Evolutionary conservation across 2,888 invertebrate genomes (phyloP).

Genomic region (Notodonta ziczac): DNA sequence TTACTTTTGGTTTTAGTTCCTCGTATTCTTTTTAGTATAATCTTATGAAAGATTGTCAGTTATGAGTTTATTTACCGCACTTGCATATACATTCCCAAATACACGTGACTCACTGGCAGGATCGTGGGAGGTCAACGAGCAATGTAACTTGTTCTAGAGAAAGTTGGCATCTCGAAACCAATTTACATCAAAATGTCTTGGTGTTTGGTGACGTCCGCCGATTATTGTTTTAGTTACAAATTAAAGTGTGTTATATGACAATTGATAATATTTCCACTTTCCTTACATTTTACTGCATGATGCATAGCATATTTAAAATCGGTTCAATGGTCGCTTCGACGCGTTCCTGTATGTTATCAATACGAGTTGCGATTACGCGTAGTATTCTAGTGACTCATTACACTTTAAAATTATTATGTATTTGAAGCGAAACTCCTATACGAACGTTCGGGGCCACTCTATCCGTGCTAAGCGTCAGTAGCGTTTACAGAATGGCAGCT

Average conservation of each 20-base stretch:
- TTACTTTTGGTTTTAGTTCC: no score
- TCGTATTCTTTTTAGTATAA: no score
- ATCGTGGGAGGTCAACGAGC: not conserved
- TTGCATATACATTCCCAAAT: no score
- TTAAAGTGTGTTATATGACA: not conserved
- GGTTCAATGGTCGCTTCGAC: slow-evolving; percentile 51
- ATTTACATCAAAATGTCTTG: no score
- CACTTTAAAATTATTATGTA: not conserved
- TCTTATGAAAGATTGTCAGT: no score
- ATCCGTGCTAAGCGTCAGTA: no score
- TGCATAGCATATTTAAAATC: slow-evolving; percentile 47
- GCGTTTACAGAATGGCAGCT: no score
- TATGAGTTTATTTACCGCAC: no score
- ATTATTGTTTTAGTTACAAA: no score
- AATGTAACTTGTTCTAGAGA: not conserved
- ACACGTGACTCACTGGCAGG: not conserved
- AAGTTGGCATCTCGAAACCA: not conserved
- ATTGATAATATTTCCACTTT: not conserved
- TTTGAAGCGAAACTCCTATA: no score
- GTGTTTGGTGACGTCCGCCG: no score
- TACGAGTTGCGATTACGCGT: slow-evolving; percentile 5
- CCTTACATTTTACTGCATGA: slow-evolving; percentile 8
- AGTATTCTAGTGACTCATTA: not conserved
- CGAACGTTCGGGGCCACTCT: no score
- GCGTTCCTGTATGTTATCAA: slow-evolving; percentile 40